Percentiles rank a stretch among this genome's conserved stretches.
These are phyloP conservation scores for Gymnocheta viridis DNA, from an alignment of 2,888 invertebrate species.

Conservation along the genomic window DNA sequence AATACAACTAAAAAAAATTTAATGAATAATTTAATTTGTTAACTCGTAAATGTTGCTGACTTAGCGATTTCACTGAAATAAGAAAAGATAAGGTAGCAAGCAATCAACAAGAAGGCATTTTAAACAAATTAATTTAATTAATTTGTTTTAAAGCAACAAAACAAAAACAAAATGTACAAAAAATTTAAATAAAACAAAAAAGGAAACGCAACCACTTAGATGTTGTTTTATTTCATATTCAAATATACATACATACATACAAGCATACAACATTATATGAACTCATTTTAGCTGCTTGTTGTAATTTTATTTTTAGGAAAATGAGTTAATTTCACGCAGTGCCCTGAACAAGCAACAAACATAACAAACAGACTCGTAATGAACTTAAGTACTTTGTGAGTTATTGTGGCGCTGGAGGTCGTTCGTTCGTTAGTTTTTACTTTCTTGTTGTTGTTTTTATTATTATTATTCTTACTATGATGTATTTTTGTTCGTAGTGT, in stretches of 20 bases:
- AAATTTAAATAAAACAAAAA: conserved; percentile 37
- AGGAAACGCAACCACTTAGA: conserved; percentile 56
- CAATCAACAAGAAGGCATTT: conserved; percentile 49
- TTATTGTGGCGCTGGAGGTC: conserved; percentile 69
- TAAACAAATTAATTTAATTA: conserved; percentile 61
- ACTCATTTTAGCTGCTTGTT: conserved; percentile 34
- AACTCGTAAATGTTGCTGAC: conserved; percentile 57
- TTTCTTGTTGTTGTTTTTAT: conserved; percentile 45
- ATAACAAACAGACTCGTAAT: conserved; percentile 52
- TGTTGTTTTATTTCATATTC: neutral
- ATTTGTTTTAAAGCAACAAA: conserved; percentile 57
- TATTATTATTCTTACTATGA: no score
- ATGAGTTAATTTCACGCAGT: conserved; percentile 70
- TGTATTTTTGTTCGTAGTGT: conserved; percentile 20
- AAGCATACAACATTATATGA: conserved; percentile 21
- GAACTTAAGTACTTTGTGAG: conserved; percentile 67
- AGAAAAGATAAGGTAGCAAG: conserved; percentile 21
- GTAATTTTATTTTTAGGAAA: conserved; percentile 65
- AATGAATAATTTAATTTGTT: conserved; percentile 52
- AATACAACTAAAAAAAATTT: neutral
- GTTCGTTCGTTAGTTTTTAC: conserved; percentile 47
- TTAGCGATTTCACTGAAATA: conserved; percentile 26
- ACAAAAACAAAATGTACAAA: conserved; percentile 4
- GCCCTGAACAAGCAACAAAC: conserved; percentile 50
- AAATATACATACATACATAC: no score